Percentiles rank a stretch among this genome's conserved stretches.
Evolutionary conservation across 2,113 vertebrate genomes (phyloP).

Genomic region (Mobula hypostoma): DNA sequence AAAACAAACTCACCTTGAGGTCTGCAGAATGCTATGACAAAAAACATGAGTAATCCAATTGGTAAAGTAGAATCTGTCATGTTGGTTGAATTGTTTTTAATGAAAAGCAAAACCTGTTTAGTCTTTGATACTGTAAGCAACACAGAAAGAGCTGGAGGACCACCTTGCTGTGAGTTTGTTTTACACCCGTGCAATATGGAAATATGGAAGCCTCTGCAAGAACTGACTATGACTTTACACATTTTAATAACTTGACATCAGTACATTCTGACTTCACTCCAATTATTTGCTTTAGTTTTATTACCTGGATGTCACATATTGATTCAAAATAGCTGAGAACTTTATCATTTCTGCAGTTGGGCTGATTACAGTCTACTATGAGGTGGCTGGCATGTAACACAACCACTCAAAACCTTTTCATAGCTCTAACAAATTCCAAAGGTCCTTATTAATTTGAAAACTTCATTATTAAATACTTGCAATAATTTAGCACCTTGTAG

Average conservation of each 20-base stretch:
- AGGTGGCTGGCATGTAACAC: constrained; percentile 11
- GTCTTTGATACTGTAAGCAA: no score
- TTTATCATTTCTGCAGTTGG: not conserved
- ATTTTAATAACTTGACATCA: not conserved
- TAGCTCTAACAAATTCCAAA: not conserved
- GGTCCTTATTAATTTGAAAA: not conserved
- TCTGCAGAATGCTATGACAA: not conserved
- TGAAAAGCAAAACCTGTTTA: not conserved
- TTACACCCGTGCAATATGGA: not conserved
- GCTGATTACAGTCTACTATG: constrained; percentile 29
- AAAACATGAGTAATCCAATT: not conserved
- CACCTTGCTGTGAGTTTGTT: not conserved
- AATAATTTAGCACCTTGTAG: not conserved
- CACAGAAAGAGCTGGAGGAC: no score
- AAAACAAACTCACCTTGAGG: constrained; percentile 26
- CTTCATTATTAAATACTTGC: not conserved
- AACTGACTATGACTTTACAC: not conserved
- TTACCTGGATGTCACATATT: constrained; percentile 34
- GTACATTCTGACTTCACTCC: constrained; percentile 32
- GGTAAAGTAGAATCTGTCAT: not conserved
- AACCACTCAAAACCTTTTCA: constrained; percentile 33
- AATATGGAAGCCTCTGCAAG: not conserved
- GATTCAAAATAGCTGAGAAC: not conserved
- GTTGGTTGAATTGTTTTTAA: not conserved
- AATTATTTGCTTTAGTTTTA: constrained; percentile 12